phyloP scores from a whole-genome alignment of 2,888 invertebrate species.

The Terebella lapidaria region DNA sequence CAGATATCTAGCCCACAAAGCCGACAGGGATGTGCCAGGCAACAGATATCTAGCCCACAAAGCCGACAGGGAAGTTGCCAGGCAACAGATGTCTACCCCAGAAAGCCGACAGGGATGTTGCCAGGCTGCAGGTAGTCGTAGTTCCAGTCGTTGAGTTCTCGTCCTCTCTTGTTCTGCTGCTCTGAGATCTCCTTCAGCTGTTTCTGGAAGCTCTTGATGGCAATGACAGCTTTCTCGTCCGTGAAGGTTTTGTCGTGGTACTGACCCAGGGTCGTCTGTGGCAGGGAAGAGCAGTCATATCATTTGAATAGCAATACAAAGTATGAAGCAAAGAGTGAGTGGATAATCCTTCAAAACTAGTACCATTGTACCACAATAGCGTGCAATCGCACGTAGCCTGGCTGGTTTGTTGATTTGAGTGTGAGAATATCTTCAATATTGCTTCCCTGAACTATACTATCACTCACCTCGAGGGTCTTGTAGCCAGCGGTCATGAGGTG shows the following conservation, averaged over 20 bases:
- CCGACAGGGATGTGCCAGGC: too few species aligned
- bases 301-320: too few species aligned
- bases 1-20: too few species aligned
- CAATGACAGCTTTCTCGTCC: constrained; percentile 5
- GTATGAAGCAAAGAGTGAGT: too few species aligned
- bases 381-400: not conserved
- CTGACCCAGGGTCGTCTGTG: constrained; percentile 11
- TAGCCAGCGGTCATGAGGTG: constrained; percentile 6
- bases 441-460: too few species aligned
- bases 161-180: constrained; percentile 8
- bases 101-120: constrained; percentile 7
- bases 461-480: constrained; percentile 8
- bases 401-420: too few species aligned
- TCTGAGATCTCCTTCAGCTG: constrained; percentile 7
- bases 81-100: too few species aligned
- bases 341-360: not conserved
- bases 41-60: too few species aligned
- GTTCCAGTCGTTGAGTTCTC: constrained; percentile 2
- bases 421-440: too few species aligned
- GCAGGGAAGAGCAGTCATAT: too few species aligned
- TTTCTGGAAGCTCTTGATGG: constrained; percentile 9
- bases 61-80: too few species aligned
- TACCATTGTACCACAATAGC: not conserved
- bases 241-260: constrained; percentile 10
- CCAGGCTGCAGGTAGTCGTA: constrained; percentile 14